Evolutionary conservation across 1,140 invertebrate genomes (phyloP), one percentile per base, ranked within the genome.

Genomic region (Goniozus legneri): DNA sequence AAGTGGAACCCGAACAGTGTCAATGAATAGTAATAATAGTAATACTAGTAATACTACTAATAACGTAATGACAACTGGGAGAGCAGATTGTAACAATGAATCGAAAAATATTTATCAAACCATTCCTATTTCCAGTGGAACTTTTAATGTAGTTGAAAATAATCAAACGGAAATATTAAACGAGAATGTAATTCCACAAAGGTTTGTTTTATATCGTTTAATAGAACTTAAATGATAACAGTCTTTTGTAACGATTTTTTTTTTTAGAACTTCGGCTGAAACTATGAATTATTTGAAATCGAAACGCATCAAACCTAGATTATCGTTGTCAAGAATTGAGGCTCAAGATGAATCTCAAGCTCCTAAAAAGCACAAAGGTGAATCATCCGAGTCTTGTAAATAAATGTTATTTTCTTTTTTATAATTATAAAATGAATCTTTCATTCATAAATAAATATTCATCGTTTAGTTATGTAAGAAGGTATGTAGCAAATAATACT

Each of bases 341-440:
- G 62, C 40, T 51, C 67, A 64, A 43, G 70, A 71, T 14, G 62
- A 59, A 42, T 54, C 67, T 46, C 47, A 52, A 24, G 48, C 56
- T 20, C 43, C 59, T 32, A 76, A 76, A 54, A 75, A 69, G 48
- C 62, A 62, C 55, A 76, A 76, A 60, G 63, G 62, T 34, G 72
- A 74, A 15, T 60, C 54, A 14, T 61, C 56, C 52, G 70, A 75
- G 64, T 67, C 68, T 52, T 75, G 73, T 76, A 76, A 75, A 76
- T 76, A 75, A 75, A 73, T 60, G 55, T 70, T 66, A 64, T 39
- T 58, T 64, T 62, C 59, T 67, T 64, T 58, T 52, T 58, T 69
- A 56, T 54, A 55, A 50, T 50, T 56, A 59, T 45, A 54, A 54
- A 47, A 54, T 32, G 24, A 4, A 27, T 27, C 24, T 6, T 12